phyloP scores from a whole-genome alignment of 2,797 vertebrate species.

The Sebastes itinus region DNA sequence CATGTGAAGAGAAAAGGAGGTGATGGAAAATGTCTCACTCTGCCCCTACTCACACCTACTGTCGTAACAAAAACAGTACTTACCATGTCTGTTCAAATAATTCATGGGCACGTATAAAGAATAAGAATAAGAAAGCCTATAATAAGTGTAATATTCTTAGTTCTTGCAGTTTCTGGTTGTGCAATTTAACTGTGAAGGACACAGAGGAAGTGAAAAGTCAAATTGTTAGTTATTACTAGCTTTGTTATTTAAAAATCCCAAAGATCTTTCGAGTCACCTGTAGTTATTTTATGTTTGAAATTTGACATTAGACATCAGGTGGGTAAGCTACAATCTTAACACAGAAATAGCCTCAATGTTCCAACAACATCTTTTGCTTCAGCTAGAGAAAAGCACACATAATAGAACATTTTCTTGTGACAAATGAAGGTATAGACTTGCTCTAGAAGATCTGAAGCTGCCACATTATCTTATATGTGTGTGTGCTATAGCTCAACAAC shows the following conservation, averaged over 20 bases:
- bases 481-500: background rate
- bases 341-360: background rate
- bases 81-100: background rate
- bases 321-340: too few relatives aligned
- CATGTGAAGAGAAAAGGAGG: background rate
- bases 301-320: background rate
- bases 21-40: background rate
- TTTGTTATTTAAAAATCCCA: background rate
- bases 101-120: background rate
- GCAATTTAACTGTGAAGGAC: background rate
- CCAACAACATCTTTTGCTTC: background rate
- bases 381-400: background rate
- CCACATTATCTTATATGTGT: background rate
- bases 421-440: background rate
- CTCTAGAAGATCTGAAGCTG: background rate
- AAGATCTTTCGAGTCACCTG: background rate
- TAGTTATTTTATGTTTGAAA: background rate
- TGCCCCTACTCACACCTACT: background rate
- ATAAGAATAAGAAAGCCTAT: background rate
- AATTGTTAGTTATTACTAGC: background rate
- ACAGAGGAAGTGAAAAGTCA: background rate
- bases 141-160: background rate
- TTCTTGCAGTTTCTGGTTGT: background rate
- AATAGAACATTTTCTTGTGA: background rate
- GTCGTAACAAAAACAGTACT: slow-evolving; percentile 7